These are phyloP conservation scores for Sapajus apella DNA, from an alignment of 2,113 vertebrate species.

Conservation along the genomic window DNA sequence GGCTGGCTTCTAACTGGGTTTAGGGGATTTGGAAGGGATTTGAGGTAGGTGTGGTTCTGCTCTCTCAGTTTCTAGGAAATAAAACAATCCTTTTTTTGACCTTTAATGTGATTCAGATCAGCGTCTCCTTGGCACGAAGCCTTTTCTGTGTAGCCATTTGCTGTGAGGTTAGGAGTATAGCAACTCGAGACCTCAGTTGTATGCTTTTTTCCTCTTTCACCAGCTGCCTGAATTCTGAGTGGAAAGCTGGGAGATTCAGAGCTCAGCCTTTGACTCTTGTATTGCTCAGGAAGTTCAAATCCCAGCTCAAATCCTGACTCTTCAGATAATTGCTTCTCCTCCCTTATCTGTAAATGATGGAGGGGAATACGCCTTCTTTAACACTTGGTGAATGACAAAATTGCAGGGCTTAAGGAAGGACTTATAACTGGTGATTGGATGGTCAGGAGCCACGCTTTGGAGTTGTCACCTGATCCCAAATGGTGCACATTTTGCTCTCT, in stretches of 20 bases:
- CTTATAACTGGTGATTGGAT: conserved; percentile 26
- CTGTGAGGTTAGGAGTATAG: neutral
- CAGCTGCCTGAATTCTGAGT: neutral
- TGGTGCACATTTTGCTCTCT: neutral
- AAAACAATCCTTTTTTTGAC: conserved; percentile 78
- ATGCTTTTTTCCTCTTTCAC: neutral
- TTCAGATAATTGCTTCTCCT: conserved; percentile 31
- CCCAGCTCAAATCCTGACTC: conserved; percentile 12
- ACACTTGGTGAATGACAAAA: conserved; percentile 9
- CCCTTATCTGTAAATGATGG: neutral
- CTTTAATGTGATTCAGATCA: conserved; percentile 38
- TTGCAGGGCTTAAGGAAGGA: conserved; percentile 39
- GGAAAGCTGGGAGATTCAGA: neutral
- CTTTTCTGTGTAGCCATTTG: neutral
- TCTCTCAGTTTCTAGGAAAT: conserved; percentile 78
- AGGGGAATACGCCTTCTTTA: neutral
- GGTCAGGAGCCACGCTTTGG: conserved; percentile 21
- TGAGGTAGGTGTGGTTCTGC: conserved; percentile 77
- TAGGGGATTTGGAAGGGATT: conserved; percentile 79
- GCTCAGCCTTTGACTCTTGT: neutral
- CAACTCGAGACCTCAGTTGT: neutral
- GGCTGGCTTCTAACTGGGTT: conserved; percentile 72
- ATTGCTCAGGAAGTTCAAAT: conserved; percentile 6
- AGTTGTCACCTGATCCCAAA: conserved; percentile 27
- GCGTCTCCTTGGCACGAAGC: neutral